Evolutionary conservation across 2,113 vertebrate genomes (phyloP).

Genomic region (Pionites leucogaster): DNA sequence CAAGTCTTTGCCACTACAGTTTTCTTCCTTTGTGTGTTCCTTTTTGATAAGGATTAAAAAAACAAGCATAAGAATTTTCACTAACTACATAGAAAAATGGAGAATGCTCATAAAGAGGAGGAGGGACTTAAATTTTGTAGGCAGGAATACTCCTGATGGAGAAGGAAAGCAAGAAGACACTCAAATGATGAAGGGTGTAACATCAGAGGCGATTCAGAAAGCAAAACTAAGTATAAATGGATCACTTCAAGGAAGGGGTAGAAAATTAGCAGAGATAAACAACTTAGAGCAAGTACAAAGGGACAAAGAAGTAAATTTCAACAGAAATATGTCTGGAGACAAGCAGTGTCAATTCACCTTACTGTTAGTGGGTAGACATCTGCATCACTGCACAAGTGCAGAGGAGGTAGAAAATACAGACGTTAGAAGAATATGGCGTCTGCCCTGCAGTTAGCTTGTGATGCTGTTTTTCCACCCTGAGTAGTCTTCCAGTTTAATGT

Average conservation of each 20-base stretch:
- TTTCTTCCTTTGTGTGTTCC: neutral
- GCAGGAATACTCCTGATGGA: neutral
- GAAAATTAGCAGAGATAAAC: neutral
- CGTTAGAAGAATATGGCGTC: neutral
- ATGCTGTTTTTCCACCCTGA: neutral
- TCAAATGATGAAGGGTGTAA: rapidly evolving
- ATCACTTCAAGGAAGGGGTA: neutral
- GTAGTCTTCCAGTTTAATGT: neutral
- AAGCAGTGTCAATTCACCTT: neutral
- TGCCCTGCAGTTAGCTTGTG: neutral
- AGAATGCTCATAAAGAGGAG: neutral
- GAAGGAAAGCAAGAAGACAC: neutral
- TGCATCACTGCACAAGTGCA: neutral
- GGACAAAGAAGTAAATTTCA: neutral
- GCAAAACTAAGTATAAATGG: neutral
- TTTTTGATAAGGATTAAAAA: neutral
- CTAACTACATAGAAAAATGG: neutral
- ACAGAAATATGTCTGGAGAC: neutral
- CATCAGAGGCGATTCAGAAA: neutral
- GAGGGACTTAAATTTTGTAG: neutral
- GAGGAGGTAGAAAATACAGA: neutral
- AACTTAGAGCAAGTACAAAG: neutral
- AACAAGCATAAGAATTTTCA: neutral
- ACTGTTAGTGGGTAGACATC: neutral
- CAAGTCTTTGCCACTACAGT: neutral